These are phyloP conservation scores for Sesia apiformis DNA, from an alignment of 2,888 invertebrate genomes.

Conservation along the genomic window DNA sequence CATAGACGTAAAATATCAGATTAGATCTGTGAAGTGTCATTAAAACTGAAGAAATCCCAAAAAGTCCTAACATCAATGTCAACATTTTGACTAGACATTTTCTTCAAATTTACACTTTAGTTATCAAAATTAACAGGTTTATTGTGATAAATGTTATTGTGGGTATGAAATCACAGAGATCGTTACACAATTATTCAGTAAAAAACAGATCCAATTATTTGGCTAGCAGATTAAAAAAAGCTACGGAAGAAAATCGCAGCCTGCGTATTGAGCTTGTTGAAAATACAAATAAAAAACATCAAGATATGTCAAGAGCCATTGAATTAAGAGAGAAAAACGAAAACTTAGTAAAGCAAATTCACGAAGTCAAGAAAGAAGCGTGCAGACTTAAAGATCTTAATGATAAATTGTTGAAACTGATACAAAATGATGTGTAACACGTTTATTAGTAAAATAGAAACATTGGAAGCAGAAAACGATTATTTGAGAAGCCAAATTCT, in stretches of 20 bases:
- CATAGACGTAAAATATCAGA: too few relatives aligned
- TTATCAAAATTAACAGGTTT: too few relatives aligned
- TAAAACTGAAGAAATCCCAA: too few relatives aligned
- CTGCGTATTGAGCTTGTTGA: conserved; percentile 28
- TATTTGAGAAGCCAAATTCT: conserved; percentile 28
- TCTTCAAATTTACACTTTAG: too few relatives aligned
- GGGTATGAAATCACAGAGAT: too few relatives aligned
- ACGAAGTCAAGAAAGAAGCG: conserved; percentile 27
- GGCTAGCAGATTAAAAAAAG: conserved; percentile 14
- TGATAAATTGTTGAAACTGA: conserved; percentile 5
- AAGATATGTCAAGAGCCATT: conserved; percentile 60
- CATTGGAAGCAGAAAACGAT: conserved; percentile 32
- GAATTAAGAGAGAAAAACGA: conserved; percentile 41
- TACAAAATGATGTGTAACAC: neutral
- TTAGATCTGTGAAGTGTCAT: too few relatives aligned
- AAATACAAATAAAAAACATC: conserved; percentile 51
- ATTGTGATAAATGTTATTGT: too few relatives aligned
- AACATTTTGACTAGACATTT: too few relatives aligned
- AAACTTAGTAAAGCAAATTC: conserved; percentile 25
- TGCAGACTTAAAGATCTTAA: conserved; percentile 21
- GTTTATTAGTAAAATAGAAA: conserved; percentile 14
- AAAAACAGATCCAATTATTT: conserved; percentile 8
- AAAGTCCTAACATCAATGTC: too few relatives aligned
- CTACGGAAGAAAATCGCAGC: conserved; percentile 27
- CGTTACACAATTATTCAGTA: neutral